Percentiles rank a stretch among this genome's conserved stretches.
phyloP scores from a whole-genome alignment of 1,140 invertebrate species.

The Drosophila navojoa region DNA sequence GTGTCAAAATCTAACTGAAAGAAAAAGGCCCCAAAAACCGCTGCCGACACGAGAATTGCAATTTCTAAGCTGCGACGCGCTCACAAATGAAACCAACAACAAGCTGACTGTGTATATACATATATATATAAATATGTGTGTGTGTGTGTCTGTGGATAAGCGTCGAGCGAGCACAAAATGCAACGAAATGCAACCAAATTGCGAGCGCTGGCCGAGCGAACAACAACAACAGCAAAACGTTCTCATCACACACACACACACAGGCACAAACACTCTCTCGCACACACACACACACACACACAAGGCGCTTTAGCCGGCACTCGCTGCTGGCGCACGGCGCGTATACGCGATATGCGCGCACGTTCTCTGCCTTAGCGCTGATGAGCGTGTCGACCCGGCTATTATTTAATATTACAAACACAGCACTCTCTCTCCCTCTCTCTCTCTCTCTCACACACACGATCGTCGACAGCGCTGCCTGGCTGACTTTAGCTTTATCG shows the following conservation, averaged over 20 bases:
- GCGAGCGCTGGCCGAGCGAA: slow-evolving; percentile 42
- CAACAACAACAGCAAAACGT: slow-evolving; percentile 3
- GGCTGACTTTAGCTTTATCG: slow-evolving; percentile 12
- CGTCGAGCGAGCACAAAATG: slow-evolving; percentile 53
- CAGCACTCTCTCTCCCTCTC: too few species aligned
- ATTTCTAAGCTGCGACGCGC: slow-evolving; percentile 66
- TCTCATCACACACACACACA: slow-evolving; percentile 25
- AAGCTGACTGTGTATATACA: slow-evolving; percentile 6
- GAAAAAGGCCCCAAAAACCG: slow-evolving; percentile 51
- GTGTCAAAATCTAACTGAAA: slow-evolving; percentile 72
- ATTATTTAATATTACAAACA: slow-evolving; percentile 66
- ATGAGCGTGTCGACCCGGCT: slow-evolving; percentile 43
- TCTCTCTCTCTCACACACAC: too few species aligned
- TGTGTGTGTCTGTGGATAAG: slow-evolving; percentile 51
- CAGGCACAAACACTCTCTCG: slow-evolving; percentile 1
- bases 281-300: slow-evolving; percentile 3
- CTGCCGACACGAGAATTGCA: slow-evolving; percentile 56
- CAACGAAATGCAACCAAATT: slow-evolving; percentile 46
- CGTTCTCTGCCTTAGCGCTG: slow-evolving; percentile 61
- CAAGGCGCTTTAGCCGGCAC: slow-evolving; percentile 44
- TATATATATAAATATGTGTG: slow-evolving; percentile 7
- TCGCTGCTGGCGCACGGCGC: slow-evolving; percentile 43
- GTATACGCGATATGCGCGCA: slow-evolving; percentile 73
- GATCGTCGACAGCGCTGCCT: not conserved
- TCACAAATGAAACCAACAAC: slow-evolving; percentile 31